phyloP scores from a whole-genome alignment of 2,797 vertebrate genomes.

The Microtus obscurus region DNA sequence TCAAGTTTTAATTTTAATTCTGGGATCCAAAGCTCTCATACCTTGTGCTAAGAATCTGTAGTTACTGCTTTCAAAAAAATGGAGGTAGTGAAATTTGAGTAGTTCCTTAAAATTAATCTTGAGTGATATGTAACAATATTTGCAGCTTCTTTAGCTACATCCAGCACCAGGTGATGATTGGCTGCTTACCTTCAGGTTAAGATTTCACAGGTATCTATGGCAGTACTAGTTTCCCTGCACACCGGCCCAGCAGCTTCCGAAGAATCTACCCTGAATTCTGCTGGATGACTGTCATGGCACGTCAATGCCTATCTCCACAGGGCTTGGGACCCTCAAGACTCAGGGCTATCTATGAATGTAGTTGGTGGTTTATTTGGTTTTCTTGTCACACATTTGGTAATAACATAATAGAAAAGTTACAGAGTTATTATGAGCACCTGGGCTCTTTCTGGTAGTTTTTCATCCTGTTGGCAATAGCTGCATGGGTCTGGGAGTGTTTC shows the following conservation, averaged over 20 bases:
- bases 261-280: rapidly evolving
- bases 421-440: neutral
- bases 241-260: too few relatives aligned
- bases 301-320: neutral
- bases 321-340: neutral
- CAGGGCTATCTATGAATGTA: rapidly evolving
- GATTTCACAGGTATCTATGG: neutral
- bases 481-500: too few relatives aligned
- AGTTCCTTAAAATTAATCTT: neutral
- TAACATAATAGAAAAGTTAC: neutral
- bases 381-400: neutral
- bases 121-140: neutral
- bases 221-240: rapidly evolving
- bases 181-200: neutral
- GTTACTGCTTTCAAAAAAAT: neutral
- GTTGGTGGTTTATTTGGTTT: too few relatives aligned
- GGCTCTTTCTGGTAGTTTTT: neutral
- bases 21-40: neutral
- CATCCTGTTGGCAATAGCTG: rapidly evolving
- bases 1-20: neutral
- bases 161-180: neutral
- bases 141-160: neutral
- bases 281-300: rapidly evolving
- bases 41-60: neutral
- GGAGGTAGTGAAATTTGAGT: neutral